Conservation (phyloP, 2,797 vertebrate genomes). For the Anas bahamensis region DNA sequence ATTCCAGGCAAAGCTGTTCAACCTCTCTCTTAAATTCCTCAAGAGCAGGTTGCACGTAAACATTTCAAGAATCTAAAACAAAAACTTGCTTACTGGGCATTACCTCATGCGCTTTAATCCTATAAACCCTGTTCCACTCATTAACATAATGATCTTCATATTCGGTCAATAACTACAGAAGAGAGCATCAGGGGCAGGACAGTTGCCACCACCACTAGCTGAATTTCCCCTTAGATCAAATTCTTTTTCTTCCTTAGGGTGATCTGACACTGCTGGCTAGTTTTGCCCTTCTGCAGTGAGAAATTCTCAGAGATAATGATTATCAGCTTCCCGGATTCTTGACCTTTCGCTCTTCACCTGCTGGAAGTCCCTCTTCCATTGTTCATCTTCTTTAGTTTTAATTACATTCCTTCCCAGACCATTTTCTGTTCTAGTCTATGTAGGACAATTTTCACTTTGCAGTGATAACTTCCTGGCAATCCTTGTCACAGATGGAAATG, state of each 20-base stretch:
- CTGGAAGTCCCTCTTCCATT: slow-evolving; percentile 56
- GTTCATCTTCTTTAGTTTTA: slow-evolving; percentile 71
- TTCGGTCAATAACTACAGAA: neutral
- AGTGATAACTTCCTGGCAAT: slow-evolving; percentile 17
- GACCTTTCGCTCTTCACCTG: slow-evolving; percentile 54
- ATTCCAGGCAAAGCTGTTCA: neutral
- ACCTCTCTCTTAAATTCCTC: neutral
- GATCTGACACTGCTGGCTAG: neutral
- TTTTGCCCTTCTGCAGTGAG: neutral
- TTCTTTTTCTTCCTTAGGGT: slow-evolving; percentile 31
- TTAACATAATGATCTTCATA: neutral
- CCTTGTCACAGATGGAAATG: slow-evolving; percentile 34
- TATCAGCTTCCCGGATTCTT: slow-evolving; percentile 44
- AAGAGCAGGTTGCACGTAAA: neutral
- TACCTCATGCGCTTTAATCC: neutral
- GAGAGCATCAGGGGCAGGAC: neutral
- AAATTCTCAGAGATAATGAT: slow-evolving; percentile 46
- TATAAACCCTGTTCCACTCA: neutral
- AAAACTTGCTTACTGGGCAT: neutral
- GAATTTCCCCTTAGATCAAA: neutral
- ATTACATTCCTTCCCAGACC: slow-evolving; percentile 62
- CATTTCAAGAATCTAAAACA: neutral
- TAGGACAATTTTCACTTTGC: slow-evolving; percentile 43
- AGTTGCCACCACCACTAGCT: neutral
- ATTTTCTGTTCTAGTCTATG: slow-evolving; percentile 65